Percentiles rank a stretch among this genome's conserved stretches.
Conservation (phyloP, 2,797 vertebrate species). For the Hydrocynus forskahlii region DNA sequence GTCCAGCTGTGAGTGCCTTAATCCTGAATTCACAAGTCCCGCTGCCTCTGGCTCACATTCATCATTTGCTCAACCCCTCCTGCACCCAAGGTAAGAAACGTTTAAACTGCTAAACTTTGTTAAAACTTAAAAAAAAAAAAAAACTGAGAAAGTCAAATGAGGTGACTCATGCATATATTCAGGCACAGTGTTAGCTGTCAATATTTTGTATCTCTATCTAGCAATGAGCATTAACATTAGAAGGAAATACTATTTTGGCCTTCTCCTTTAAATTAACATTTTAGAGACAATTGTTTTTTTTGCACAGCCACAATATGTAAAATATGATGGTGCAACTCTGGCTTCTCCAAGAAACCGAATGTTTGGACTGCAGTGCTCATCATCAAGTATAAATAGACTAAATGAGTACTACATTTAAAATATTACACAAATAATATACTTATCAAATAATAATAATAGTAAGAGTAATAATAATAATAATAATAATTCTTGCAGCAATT, state of each 20-base stretch:
- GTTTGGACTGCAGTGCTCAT: neutral
- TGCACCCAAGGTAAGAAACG: slow-evolving; percentile 33
- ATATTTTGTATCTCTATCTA: neutral
- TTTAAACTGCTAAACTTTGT: slow-evolving; percentile 32
- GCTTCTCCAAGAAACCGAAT: neutral
- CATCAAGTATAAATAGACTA: neutral
- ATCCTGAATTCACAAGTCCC: slow-evolving; percentile 61
- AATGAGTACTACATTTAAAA: neutral
- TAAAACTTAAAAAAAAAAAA: neutral
- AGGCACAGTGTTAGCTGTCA: neutral
- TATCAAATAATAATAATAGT: too few species aligned
- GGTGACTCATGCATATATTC: slow-evolving; percentile 13
- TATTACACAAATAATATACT: too few species aligned
- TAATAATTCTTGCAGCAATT: neutral
- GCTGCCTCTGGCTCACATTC: slow-evolving; percentile 60
- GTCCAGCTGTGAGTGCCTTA: slow-evolving; percentile 42
- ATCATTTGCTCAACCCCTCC: slow-evolving; percentile 54
- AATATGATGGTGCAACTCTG: too few species aligned
- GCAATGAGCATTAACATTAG: neutral
- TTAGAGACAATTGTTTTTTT: too few species aligned
- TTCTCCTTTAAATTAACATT: too few species aligned
- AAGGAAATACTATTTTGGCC: neutral
- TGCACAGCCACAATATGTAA: too few species aligned
- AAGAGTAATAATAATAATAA: neutral
- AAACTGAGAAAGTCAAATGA: slow-evolving; percentile 10